Evolutionary conservation across 1,140 invertebrate species (phyloP).

Genomic region (Micrasema minimum): DNA sequence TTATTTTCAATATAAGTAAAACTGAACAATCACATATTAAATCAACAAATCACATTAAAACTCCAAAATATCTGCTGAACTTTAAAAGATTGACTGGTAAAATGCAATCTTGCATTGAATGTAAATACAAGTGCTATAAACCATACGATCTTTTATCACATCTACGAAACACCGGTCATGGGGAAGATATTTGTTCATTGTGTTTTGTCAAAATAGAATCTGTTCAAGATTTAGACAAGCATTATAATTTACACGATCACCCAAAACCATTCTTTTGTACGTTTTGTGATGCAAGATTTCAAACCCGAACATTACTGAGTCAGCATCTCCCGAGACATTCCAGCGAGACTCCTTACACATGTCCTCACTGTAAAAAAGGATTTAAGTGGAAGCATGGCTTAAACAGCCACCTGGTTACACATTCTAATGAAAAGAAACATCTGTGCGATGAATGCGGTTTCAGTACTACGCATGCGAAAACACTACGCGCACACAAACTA

Average conservation of each 20-base stretch:
- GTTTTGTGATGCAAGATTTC: conserved; percentile 66
- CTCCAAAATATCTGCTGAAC: conserved; percentile 24
- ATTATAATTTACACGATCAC: conserved; percentile 65
- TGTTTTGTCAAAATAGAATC: conserved; percentile 64
- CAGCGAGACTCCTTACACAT: conserved; percentile 68
- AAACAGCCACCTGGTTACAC: conserved; percentile 69
- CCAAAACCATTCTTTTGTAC: conserved; percentile 68
- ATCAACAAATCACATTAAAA: neutral
- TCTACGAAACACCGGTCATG: conserved; percentile 63
- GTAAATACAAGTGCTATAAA: conserved; percentile 60
- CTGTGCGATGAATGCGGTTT: conserved; percentile 73
- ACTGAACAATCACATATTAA: neutral
- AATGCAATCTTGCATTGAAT: conserved; percentile 60
- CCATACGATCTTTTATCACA: conserved; percentile 61
- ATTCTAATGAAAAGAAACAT: conserved; percentile 69
- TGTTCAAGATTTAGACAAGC: conserved; percentile 60
- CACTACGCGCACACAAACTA: conserved; percentile 68
- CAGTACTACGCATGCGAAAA: conserved; percentile 70
- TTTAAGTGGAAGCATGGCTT: conserved; percentile 75
- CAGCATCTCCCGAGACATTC: conserved; percentile 70
- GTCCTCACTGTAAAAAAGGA: conserved; percentile 69
- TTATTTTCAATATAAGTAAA: neutral
- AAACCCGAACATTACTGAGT: conserved; percentile 65
- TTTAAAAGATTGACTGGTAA: conserved; percentile 54
- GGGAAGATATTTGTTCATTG: conserved; percentile 64